Base-by-base conservation (phyloP, 1,140 invertebrate species). In the Drosophila ohnishii region DNA sequence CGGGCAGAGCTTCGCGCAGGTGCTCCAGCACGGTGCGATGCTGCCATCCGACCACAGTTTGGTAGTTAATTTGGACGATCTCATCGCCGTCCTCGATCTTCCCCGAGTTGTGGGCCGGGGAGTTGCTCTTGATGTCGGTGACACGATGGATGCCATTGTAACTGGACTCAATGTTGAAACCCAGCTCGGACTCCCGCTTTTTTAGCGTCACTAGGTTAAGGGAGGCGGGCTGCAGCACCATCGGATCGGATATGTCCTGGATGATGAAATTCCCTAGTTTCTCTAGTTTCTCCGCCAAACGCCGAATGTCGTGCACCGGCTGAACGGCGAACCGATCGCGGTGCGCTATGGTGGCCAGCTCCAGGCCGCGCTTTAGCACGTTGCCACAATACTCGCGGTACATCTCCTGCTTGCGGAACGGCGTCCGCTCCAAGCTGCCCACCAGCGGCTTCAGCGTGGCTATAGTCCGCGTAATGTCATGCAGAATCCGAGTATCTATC, bases 11-110 rank as follows among this genome's bases (percentile, higher is more conserved):
- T 80, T 97, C 96, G 75, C 95, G 94, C 80, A 97, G 94, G 22
- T 96, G 92, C 64, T 94, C 93, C 47, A 96, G 93, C n/a, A 97
- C 94, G 78, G 96, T 96, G 84, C 96, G 96, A 39, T 95, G 92
- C 77, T 96, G 95, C 97, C 97, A 97, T 1, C 96, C 97, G 73
- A 97, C 96, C 16, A 97, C 96, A n/a, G 96, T 97, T 91, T 97
- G 96, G 92, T 97, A 97, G 92, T 97, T 97, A 11, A 97, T 95
- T 93, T 97, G 97, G 22, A 98, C 96, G 66, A 99, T 96, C 93
- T 98, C 97, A 92, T 98, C 97, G 2, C 97, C 97, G 83, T 96
- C 96, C 92, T 97, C 96, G 87, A 98, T 96, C 93, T 97, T 97
- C 2, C 96, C 96, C 90, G 96, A 96, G 35, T 96, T 94, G 92